These are phyloP conservation scores for Linurgus olivaceus DNA, from an alignment of 2,797 vertebrate genomes.

Conservation along the genomic window DNA sequence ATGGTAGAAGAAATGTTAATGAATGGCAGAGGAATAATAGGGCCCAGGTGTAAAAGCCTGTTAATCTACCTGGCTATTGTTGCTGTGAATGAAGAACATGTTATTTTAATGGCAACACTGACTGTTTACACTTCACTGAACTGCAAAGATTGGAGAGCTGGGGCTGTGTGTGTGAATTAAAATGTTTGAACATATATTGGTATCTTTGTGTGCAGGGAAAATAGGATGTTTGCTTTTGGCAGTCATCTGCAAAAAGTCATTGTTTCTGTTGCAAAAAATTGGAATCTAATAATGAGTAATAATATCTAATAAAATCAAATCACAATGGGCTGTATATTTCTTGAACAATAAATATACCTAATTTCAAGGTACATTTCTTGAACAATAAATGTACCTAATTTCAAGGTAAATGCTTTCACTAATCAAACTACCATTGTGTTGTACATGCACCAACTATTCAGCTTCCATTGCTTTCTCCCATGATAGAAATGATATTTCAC, in stretches of 20 bases:
- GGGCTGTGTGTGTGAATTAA: neutral
- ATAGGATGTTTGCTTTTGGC: conserved; percentile 74
- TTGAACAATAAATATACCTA: neutral
- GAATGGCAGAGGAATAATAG: conserved; percentile 27
- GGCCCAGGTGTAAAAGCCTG: conserved; percentile 12
- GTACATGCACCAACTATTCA: neutral
- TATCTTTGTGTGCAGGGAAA: conserved; percentile 56
- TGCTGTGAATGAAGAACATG: conserved; percentile 56
- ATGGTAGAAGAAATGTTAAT: conserved; percentile 47
- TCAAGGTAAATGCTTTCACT: neutral
- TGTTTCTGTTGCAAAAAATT: conserved; percentile 48
- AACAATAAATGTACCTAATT: neutral
- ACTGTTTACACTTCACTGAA: conserved; percentile 71
- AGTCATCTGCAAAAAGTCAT: conserved; percentile 55
- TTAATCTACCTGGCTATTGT: conserved; percentile 55
- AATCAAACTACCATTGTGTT: neutral
- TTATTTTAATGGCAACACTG: conserved; percentile 56
- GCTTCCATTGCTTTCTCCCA: neutral
- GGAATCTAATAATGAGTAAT: conserved; percentile 21
- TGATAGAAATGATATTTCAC: neutral
- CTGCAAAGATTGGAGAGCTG: conserved; percentile 47
- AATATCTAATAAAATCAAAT: conserved; percentile 38
- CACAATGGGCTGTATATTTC: neutral
- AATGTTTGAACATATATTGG: neutral
- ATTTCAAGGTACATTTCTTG: neutral